These are phyloP conservation scores for Calypte anna DNA, from an alignment of 2,113 vertebrate genomes.

Conservation along the genomic window DNA sequence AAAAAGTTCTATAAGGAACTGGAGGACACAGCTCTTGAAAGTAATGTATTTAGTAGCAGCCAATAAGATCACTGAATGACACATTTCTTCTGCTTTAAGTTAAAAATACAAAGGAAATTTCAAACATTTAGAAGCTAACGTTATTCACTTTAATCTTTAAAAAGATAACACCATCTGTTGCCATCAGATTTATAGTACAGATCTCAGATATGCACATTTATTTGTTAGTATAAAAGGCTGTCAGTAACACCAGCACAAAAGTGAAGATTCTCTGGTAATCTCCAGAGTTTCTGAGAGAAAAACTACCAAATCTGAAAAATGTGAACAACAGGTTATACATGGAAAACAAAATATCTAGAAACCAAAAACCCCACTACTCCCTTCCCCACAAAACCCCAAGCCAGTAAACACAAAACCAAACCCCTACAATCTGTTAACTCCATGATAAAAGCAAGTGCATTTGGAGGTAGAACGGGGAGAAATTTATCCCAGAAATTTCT, in stretches of 20 bases:
- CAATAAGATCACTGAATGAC: neutral
- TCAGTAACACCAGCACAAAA: neutral
- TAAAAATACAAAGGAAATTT: constrained; percentile 53
- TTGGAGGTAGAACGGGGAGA: neutral
- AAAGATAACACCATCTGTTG: constrained; percentile 54
- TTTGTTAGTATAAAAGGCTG: constrained; percentile 39
- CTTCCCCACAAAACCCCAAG: neutral
- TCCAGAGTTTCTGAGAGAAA: neutral
- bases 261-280: neutral
- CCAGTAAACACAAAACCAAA: neutral
- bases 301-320: neutral
- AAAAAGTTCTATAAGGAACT: neutral
- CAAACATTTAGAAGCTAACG: constrained; percentile 20
- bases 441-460: rapidly evolving
- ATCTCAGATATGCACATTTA: constrained; percentile 4
- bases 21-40: neutral
- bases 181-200: constrained; percentile 39
- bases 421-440: neutral
- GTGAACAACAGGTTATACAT: neutral
- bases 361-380: neutral
- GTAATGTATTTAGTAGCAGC: neutral
- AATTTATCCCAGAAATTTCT: neutral
- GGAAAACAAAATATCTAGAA: neutral
- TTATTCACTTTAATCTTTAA: constrained; percentile 42
- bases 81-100: constrained; percentile 22